These are phyloP conservation scores for Andrena hattorfiana DNA, from an alignment of 2,888 invertebrate genomes.

Conservation along the genomic window DNA sequence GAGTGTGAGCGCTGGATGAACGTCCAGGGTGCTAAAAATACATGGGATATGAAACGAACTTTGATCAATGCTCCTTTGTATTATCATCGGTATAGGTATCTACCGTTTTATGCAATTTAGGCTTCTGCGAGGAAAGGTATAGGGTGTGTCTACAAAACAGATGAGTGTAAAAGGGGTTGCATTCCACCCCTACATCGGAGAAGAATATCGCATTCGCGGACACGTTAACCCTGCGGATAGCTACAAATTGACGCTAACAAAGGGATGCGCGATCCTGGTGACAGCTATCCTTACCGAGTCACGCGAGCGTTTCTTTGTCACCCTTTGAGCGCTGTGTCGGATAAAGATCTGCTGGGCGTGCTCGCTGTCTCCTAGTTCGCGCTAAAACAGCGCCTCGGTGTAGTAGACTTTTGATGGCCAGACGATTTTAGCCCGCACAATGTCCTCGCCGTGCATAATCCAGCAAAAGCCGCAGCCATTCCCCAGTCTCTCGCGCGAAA, in stretches of 20 bases:
- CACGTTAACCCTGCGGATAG: neutral
- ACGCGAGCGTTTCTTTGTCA: slow-evolving; percentile 45
- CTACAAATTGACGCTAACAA: neutral
- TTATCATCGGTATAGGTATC: too few relatives aligned
- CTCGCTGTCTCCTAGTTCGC: neutral
- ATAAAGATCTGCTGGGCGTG: slow-evolving; percentile 32
- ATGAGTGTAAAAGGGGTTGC: neutral
- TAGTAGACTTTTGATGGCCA: slow-evolving; percentile 74
- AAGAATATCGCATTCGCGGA: neutral
- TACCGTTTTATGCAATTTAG: too few relatives aligned
- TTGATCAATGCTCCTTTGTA: too few relatives aligned
- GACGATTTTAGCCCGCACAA: slow-evolving; percentile 76
- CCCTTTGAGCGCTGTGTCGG: neutral
- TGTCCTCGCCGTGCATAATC: slow-evolving; percentile 74
- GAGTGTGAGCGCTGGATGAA: neutral
- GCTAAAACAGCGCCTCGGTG: neutral
- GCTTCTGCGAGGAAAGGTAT: too few relatives aligned
- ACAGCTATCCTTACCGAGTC: slow-evolving; percentile 5
- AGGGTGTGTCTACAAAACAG: neutral
- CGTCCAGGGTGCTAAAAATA: neutral
- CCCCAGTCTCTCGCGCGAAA: slow-evolving; percentile 40
- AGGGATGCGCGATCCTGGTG: slow-evolving; percentile 9
- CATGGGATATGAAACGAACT: neutral
- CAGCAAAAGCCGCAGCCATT: slow-evolving; percentile 66
- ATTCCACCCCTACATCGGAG: neutral